These are phyloP conservation scores for Tetranychus piercei DNA, from an alignment of 2,888 invertebrate species.

Conservation along the genomic window DNA sequence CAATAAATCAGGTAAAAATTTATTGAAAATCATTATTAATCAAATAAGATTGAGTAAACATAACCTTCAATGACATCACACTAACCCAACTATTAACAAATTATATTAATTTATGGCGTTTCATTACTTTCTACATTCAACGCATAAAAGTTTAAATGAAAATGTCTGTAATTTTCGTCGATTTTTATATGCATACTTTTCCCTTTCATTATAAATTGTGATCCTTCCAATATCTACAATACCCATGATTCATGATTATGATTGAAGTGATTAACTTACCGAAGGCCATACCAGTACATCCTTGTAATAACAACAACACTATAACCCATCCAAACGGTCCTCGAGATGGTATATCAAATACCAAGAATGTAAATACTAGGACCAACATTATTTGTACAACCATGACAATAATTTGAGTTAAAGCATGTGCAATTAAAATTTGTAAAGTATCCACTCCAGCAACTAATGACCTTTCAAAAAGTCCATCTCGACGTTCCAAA, in stretches of 20 bases:
- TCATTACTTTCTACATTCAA: no score
- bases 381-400: conserved; percentile 67
- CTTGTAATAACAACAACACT: conserved; percentile 66
- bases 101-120: no score
- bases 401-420: conserved; percentile 87
- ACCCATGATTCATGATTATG: background rate
- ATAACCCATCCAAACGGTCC: conserved; percentile 70
- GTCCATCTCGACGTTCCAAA: conserved; percentile 45
- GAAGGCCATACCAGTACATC: conserved; percentile 87
- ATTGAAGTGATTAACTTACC: conserved; percentile 37
- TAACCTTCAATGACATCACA: background rate
- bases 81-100: no score
- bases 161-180: no score
- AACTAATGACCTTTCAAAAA: conserved; percentile 21
- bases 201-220: no score
- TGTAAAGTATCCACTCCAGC: conserved; percentile 79
- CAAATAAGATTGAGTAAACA: background rate
- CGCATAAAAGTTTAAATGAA: no score
- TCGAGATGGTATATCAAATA: conserved; percentile 71
- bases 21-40: background rate
- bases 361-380: conserved; percentile 71
- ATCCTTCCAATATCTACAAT: no score
- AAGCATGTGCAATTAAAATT: conserved; percentile 77
- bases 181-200: no score
- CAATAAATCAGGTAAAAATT: background rate